Evolutionary conservation across 2,888 invertebrate species (phyloP).

Genomic region (Poecilus cupreus): DNA sequence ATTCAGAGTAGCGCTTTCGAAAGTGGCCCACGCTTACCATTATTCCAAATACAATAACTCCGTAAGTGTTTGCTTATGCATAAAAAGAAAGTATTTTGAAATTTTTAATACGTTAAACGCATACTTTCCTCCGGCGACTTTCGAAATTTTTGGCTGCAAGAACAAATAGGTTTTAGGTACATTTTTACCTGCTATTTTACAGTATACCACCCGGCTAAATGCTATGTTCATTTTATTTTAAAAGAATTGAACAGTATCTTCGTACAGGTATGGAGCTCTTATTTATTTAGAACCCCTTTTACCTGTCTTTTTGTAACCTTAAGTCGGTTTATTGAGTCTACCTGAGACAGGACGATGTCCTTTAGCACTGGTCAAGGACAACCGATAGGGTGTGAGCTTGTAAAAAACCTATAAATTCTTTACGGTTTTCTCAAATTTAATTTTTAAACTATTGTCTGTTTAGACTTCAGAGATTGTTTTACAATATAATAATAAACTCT

Average conservation of each 20-base stretch:
- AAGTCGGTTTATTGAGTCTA: neutral
- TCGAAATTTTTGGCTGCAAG: constrained; percentile 27
- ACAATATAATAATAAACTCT: too few relatives aligned
- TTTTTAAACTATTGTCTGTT: neutral
- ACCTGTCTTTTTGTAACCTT: constrained; percentile 5
- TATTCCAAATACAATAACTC: constrained; percentile 51
- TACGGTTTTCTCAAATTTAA: neutral
- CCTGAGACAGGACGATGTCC: constrained; percentile 4
- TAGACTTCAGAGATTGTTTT: too few relatives aligned
- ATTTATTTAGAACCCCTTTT: constrained; percentile 3
- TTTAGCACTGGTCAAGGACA: constrained; percentile 19
- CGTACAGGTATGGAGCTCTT: neutral
- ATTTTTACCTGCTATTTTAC: neutral
- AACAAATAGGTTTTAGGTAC: constrained; percentile 10
- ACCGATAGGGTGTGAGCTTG: neutral
- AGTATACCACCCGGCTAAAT: neutral
- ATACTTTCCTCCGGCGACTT: constrained; percentile 40
- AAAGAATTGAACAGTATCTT: neutral
- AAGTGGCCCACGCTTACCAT: constrained; percentile 50
- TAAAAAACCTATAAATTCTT: neutral
- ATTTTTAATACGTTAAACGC: constrained; percentile 19
- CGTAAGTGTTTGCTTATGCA: constrained; percentile 34
- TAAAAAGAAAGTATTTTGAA: constrained; percentile 53
- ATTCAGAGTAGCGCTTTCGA: constrained; percentile 37
- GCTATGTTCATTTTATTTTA: neutral